phyloP scores from a whole-genome alignment of 2,113 vertebrate species.

The Lamprotornis superbus region DNA sequence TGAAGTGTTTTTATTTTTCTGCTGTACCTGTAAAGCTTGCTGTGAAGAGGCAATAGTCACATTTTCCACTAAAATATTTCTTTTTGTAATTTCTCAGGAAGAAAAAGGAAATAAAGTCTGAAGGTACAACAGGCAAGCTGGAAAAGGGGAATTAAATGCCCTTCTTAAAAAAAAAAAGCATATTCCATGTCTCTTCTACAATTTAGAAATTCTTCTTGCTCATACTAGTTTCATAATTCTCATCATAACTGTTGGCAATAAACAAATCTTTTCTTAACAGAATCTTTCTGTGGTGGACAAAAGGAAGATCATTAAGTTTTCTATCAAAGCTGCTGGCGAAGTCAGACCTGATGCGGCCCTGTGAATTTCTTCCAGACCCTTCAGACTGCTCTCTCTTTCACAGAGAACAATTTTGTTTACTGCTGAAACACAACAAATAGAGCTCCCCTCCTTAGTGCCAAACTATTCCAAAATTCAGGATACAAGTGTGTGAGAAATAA shows the following conservation, averaged over 20 bases:
- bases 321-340: neutral
- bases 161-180: neutral
- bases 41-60: neutral
- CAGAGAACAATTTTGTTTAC: neutral
- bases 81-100: neutral
- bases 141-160: neutral
- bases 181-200: neutral
- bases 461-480: neutral
- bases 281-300: neutral
- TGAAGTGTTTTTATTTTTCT: neutral
- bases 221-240: neutral
- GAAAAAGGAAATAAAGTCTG: neutral
- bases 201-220: neutral
- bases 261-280: neutral
- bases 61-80: neutral
- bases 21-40: neutral
- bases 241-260: neutral
- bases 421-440: neutral
- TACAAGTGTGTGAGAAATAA: neutral
- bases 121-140: neutral
- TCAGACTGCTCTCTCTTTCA: neutral
- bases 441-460: neutral
- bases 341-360: neutral
- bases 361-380: neutral
- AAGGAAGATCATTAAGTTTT: neutral